Evolutionary conservation across 2,888 invertebrate genomes (phyloP), one percentile per base, ranked within the genome.

Genomic region (Mythimna loreyi): DNA sequence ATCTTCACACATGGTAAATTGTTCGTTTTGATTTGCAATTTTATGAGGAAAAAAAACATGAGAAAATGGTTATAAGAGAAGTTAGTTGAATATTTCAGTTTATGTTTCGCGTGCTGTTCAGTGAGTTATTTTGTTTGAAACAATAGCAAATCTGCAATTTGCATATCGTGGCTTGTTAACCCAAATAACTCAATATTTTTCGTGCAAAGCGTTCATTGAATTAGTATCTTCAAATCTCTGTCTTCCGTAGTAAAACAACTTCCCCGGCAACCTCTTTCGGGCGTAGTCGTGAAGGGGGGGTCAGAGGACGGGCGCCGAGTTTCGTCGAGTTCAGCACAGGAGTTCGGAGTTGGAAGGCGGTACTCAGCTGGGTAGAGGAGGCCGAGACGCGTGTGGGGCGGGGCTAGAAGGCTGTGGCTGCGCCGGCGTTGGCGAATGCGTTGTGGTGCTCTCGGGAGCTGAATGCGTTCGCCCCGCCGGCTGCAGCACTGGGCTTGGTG

Each of bases 401-500:
- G 95, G 94, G 92, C 94, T 93, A 75, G 93, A 68, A 90, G 95
- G 75, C 96, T 97, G 76, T 96, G 94, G 81, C 92, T 93, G 23
- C 93, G 90, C 86, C 73, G 86, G 95, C 86, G 28, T 97, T 61
- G 97, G 93, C 53, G 96, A 94, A 11, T 89, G 91, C 28, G 90
- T 89, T n/a, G 89, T 83, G 11, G 94, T 91, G 80, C 97, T 97
- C 90, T 97, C 97, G 56, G 97, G 97, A 78, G 97, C 97, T 74
- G 97, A 96, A 91, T 97, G 97, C 78, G 97, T 97, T 86, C 98
- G 96, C 84, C 97, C 97, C 82, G 97, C 96, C 70, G 97, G 97
- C 85, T 98, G 97, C 86, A 98, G 96, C 82, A 98, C 97, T 79
- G 98, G 97, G 91, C 98, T 98, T 75, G 97, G 97, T 79, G 98